phyloP scores from a whole-genome alignment of 2,888 invertebrate genomes.

The Lomographa bimaculata region DNA sequence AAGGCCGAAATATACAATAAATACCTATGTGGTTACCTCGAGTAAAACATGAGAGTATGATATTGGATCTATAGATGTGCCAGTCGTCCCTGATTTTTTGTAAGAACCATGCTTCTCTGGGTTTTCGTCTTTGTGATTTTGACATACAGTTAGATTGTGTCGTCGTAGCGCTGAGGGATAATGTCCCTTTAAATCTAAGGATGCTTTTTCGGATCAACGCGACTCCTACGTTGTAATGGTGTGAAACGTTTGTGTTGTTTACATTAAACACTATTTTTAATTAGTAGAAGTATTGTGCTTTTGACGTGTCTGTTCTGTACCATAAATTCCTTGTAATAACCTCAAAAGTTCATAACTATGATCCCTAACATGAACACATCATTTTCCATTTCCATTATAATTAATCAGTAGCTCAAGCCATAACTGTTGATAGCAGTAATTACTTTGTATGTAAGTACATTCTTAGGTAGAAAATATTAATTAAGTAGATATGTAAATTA shows the following conservation, averaged over 20 bases:
- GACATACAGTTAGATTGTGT: constrained; percentile 20
- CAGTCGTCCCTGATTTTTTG: constrained; percentile 3
- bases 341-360: constrained; percentile 70
- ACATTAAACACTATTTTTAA: too few relatives aligned
- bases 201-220: constrained; percentile 47
- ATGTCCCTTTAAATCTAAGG: constrained; percentile 35
- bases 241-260: constrained; percentile 5
- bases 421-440: too few relatives aligned
- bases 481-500: too few relatives aligned
- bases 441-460: too few relatives aligned
- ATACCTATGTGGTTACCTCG: constrained; percentile 63
- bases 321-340: constrained; percentile 61
- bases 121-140: constrained; percentile 10
- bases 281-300: constrained; percentile 21
- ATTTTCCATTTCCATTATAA: too few relatives aligned
- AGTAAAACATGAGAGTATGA: constrained; percentile 49
- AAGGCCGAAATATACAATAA: constrained; percentile 82
- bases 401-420: too few relatives aligned
- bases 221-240: too few relatives aligned
- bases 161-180: constrained; percentile 14
- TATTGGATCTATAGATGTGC: constrained; percentile 56
- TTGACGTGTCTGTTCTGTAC: constrained; percentile 29
- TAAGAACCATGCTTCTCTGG: neutral
- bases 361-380: too few relatives aligned
- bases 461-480: too few relatives aligned